Evolutionary conservation across 2,113 vertebrate genomes (phyloP).

Genomic region (Platichthys stellatus): DNA sequence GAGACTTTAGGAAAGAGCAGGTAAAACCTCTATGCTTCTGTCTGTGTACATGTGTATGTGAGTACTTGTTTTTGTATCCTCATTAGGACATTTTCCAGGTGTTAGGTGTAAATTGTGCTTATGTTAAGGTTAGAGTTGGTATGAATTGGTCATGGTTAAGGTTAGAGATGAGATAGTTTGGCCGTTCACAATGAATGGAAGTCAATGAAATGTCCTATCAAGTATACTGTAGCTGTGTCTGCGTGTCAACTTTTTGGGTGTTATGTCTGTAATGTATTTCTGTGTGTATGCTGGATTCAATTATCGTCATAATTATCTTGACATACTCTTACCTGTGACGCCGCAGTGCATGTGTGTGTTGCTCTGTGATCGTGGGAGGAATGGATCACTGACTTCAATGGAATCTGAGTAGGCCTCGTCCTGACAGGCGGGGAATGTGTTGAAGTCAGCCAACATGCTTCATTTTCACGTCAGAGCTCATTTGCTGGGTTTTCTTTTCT

Average conservation of each 20-base stretch:
- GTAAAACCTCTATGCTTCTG: slow-evolving; percentile 47
- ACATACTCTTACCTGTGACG: slow-evolving; percentile 41
- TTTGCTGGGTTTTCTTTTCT: neutral
- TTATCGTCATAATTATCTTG: slow-evolving; percentile 9
- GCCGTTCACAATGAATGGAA: no score
- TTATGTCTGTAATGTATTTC: neutral
- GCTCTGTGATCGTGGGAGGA: slow-evolving; percentile 11
- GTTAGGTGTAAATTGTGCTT: neutral
- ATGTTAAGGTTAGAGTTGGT: neutral
- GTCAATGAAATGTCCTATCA: neutral
- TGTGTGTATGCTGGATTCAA: slow-evolving; percentile 16
- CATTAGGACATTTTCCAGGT: neutral
- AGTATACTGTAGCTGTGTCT: neutral
- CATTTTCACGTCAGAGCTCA: slow-evolving; percentile 9
- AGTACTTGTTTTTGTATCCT: neutral
- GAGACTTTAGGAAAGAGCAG: slow-evolving; percentile 66
- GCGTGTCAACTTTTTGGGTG: neutral
- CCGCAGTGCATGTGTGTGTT: slow-evolving; percentile 5
- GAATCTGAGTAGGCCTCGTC: slow-evolving; percentile 52
- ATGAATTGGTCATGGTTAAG: no score
- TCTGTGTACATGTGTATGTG: neutral
- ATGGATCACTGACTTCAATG: slow-evolving; percentile 30
- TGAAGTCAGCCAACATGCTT: slow-evolving; percentile 29
- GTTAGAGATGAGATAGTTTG: neutral
- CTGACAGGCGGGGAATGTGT: slow-evolving; percentile 55